phyloP scores from a whole-genome alignment of 2,797 vertebrate genomes.

The Gallinago solitaria region DNA sequence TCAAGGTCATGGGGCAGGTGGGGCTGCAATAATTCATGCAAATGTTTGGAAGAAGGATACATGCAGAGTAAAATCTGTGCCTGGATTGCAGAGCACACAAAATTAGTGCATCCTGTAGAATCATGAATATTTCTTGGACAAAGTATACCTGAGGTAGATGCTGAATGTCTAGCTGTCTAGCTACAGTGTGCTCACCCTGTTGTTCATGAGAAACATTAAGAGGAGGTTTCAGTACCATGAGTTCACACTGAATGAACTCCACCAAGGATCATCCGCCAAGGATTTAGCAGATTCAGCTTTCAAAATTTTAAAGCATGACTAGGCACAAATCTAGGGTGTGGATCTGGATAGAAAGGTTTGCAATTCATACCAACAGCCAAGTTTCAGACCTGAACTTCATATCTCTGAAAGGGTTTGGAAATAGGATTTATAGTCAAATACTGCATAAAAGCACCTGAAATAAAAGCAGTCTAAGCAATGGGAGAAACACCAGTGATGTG shows the following conservation, averaged over 20 bases:
- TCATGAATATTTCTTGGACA: neutral
- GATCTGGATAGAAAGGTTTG: neutral
- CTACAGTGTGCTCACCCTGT: neutral
- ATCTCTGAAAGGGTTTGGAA: neutral
- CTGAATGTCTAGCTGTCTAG: neutral
- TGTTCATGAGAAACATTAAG: neutral
- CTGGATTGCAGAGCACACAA: neutral
- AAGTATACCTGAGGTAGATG: neutral
- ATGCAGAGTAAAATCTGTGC: neutral
- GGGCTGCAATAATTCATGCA: neutral
- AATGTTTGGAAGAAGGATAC: neutral
- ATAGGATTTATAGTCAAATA: neutral
- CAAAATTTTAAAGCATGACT: neutral
- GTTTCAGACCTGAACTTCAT: neutral
- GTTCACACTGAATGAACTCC: neutral
- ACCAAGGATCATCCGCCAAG: neutral
- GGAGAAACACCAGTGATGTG: neutral
- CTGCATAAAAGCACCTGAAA: neutral
- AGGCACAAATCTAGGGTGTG: neutral
- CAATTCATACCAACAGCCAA: neutral
- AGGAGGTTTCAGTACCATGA: neutral
- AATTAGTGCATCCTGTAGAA: neutral
- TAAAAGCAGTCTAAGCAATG: neutral
- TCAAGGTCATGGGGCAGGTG: neutral
- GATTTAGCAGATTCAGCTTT: neutral